Conservation (phyloP, 2,888 invertebrate species). For the Pyrochroa serraticornis region DNA sequence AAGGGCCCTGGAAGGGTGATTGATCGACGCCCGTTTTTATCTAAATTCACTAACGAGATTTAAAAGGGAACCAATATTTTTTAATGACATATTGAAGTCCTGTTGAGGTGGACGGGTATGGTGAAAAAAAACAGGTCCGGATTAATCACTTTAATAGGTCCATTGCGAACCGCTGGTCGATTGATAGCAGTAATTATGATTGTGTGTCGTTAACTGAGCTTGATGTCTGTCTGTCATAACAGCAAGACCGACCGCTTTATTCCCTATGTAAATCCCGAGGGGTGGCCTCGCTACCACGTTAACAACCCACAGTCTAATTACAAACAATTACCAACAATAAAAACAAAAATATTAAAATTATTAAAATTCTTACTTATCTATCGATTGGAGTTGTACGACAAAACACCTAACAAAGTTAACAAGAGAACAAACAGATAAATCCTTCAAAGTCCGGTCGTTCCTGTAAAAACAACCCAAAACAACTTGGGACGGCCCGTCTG, state of each 20-base stretch:
- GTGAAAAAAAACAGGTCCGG: slow-evolving; percentile 48
- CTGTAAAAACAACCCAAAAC: slow-evolving; percentile 40
- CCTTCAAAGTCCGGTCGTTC: slow-evolving; percentile 51
- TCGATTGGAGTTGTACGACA: background rate
- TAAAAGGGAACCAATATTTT: slow-evolving; percentile 50
- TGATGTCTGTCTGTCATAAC: slow-evolving; percentile 50
- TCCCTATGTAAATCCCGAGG: slow-evolving; percentile 41
- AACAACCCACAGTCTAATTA: background rate
- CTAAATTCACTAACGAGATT: slow-evolving; percentile 43
- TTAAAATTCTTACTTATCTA: no score
- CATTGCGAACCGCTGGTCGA: slow-evolving; percentile 50
- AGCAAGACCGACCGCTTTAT: slow-evolving; percentile 42
- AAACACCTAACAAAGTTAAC: slow-evolving; percentile 26
- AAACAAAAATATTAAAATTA: no score
- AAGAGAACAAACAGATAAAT: slow-evolving; percentile 52
- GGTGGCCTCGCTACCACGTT: background rate
- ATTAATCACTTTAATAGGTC: slow-evolving; percentile 57
- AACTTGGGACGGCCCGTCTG: slow-evolving; percentile 43
- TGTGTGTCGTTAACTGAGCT: slow-evolving; percentile 52
- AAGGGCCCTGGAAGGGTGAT: slow-evolving; percentile 31
- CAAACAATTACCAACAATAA: background rate
- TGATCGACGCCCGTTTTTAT: slow-evolving; percentile 40
- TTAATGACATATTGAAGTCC: slow-evolving; percentile 51
- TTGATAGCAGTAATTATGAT: slow-evolving; percentile 56
- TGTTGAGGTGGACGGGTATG: slow-evolving; percentile 45